phyloP scores from a whole-genome alignment of 1,140 invertebrate genomes.

The Apis laboriosa region DNA sequence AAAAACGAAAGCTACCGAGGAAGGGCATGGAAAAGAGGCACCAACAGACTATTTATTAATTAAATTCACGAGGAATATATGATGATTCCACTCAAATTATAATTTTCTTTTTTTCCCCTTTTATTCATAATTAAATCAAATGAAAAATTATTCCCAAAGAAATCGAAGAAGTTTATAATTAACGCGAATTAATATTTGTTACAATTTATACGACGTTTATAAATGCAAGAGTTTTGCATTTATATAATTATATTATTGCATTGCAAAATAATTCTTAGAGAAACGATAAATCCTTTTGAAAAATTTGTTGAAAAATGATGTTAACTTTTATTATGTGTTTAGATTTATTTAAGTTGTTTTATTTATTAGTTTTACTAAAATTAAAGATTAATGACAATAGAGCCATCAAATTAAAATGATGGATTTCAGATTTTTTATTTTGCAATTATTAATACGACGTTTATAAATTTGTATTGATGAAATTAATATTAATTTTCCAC shows the following conservation, averaged over 20 bases:
- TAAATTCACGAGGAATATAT: slow-evolving; percentile 9
- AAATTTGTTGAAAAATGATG: no score
- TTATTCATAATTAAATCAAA: neutral
- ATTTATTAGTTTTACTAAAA: no score
- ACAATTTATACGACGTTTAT: neutral
- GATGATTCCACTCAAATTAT: neutral
- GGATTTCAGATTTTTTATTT: no score
- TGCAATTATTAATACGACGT: no score
- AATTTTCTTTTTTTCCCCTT: neutral
- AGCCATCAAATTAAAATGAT: no score
- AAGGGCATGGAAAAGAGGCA: neutral
- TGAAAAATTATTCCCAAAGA: neutral
- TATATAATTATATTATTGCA: neutral
- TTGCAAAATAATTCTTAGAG: no score
- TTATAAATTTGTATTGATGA: no score
- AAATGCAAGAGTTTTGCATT: neutral
- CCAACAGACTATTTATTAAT: slow-evolving; percentile 31
- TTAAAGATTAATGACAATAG: no score
- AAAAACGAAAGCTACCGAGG: slow-evolving; percentile 3
- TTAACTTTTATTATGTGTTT: no score
- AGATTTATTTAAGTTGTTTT: no score
- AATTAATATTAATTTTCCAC: no score
- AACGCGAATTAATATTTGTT: neutral
- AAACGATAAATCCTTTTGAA: no score
- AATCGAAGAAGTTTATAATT: neutral